These are phyloP conservation scores for Plebejus argus DNA, from an alignment of 2,888 invertebrate genomes.

Conservation along the genomic window DNA sequence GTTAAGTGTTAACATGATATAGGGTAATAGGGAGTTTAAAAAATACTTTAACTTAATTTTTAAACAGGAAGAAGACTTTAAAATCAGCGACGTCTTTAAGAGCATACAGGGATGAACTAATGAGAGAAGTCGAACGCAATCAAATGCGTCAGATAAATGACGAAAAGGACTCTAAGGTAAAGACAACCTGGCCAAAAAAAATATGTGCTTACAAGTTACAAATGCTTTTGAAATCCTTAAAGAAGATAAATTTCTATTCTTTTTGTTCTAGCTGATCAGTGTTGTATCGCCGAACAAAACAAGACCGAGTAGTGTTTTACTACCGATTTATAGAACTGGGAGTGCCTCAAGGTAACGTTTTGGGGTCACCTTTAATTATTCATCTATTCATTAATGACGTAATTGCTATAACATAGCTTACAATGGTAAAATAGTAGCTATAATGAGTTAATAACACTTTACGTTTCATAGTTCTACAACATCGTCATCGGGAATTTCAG, in stretches of 20 bases:
- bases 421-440: no score
- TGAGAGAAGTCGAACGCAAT: constrained; percentile 71
- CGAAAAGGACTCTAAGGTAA: constrained; percentile 69
- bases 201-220: background rate
- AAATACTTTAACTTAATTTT: background rate
- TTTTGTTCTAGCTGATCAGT: constrained; percentile 63
- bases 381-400: background rate
- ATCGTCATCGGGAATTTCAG: constrained; percentile 70
- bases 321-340: constrained; percentile 70
- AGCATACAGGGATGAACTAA: constrained; percentile 67
- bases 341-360: constrained; percentile 69
- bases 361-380: constrained; percentile 47
- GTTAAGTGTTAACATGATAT: background rate
- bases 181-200: background rate
- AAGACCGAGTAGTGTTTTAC: constrained; percentile 67
- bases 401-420: background rate
- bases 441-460: background rate
- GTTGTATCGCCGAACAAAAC: constrained; percentile 75
- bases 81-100: constrained; percentile 70
- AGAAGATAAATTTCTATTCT: no score
- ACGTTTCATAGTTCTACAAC: constrained; percentile 59
- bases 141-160: constrained; percentile 72
- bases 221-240: background rate
- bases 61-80: constrained; percentile 60
- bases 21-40: background rate